A percentile compares a stretch with the other conserved stretches of the same genome.
Evolutionary conservation across 2,797 vertebrate genomes (phyloP).

Genomic region (Valencia hispanica): DNA sequence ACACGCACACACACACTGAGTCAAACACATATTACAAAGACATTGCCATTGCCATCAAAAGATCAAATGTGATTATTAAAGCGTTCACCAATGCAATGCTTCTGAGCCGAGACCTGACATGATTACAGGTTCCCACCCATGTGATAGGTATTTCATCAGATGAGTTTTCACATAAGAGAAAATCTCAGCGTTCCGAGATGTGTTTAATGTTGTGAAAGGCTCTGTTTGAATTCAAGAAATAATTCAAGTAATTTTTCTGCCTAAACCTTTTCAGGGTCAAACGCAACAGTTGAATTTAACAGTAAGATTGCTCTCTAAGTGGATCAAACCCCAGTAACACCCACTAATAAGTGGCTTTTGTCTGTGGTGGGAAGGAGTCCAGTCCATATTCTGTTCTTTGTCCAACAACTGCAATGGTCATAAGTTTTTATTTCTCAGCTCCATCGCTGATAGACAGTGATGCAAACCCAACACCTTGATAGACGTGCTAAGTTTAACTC

Average conservation of each 20-base stretch:
- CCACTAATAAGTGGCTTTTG: background rate
- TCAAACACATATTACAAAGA: constrained; percentile 7
- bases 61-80: constrained; percentile 16
- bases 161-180: background rate
- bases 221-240: background rate
- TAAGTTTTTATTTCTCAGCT: background rate
- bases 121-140: background rate
- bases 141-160: background rate
- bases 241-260: background rate
- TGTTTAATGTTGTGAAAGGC: background rate
- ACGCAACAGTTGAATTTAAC: background rate
- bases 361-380: background rate
- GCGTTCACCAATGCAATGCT: background rate
- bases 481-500: background rate
- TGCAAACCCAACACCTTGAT: background rate
- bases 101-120: constrained; percentile 1
- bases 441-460: background rate
- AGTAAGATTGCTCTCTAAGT: background rate
- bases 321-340: background rate
- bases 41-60: background rate
- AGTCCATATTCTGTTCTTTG: background rate
- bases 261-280: background rate
- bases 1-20: constrained; percentile 7
- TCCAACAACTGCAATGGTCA: background rate
- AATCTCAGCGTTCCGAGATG: background rate